Conservation (phyloP, 2,888 invertebrate genomes). For the Rhagium mordax region DNA sequence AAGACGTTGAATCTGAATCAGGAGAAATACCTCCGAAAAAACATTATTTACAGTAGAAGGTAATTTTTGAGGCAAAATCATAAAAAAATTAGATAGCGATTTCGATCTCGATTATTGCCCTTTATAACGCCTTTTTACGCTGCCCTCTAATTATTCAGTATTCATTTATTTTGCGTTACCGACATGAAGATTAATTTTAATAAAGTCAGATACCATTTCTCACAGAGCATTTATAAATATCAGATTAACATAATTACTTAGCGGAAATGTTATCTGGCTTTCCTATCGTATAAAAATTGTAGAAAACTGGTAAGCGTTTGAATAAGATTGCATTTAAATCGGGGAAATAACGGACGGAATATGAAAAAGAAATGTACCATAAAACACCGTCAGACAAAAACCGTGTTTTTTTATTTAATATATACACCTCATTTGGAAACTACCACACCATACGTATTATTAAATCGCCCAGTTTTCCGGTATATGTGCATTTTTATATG, state of each 20-base stretch:
- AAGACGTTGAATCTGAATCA: too few relatives aligned
- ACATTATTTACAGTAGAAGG: too few relatives aligned
- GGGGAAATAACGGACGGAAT: background rate
- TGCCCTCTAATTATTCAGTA: too few relatives aligned
- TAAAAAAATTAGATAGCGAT: too few relatives aligned
- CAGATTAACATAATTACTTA: slow-evolving; percentile 9
- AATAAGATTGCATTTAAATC: slow-evolving; percentile 4
- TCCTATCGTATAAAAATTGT: background rate
- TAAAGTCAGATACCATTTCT: background rate
- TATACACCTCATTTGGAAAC: background rate
- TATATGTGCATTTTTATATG: background rate
- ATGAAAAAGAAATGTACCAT: background rate
- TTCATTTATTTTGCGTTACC: background rate
- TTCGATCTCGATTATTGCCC: too few relatives aligned
- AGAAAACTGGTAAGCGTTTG: slow-evolving; percentile 7
- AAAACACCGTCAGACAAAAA: background rate
- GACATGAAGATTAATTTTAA: background rate
- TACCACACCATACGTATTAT: background rate
- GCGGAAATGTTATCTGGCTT: slow-evolving; percentile 19
- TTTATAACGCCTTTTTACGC: too few relatives aligned
- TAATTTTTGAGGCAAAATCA: too few relatives aligned
- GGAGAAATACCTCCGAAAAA: too few relatives aligned
- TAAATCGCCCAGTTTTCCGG: background rate
- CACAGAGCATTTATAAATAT: background rate
- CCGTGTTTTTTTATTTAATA: background rate